phyloP scores from a whole-genome alignment of 2,797 vertebrate genomes.

The Thunnus albacares region DNA sequence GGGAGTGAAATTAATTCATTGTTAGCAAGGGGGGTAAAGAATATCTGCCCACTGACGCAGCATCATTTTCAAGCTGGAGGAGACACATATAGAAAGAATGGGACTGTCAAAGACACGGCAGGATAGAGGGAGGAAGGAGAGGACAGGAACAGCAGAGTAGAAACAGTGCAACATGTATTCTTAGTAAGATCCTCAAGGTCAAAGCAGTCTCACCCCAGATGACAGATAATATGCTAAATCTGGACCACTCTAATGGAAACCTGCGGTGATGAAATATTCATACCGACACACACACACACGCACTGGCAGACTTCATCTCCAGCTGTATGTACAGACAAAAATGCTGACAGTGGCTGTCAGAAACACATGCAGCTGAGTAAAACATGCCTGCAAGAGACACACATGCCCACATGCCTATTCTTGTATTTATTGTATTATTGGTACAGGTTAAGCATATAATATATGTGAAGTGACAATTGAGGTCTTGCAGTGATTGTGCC shows the following conservation, averaged over 20 bases:
- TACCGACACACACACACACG: not conserved
- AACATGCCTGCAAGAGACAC: not conserved
- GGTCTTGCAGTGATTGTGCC: not conserved
- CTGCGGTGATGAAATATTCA: slow-evolving; percentile 59
- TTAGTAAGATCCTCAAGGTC: slow-evolving; percentile 63
- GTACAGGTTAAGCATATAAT: not conserved
- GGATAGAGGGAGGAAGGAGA: not conserved
- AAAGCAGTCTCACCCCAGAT: slow-evolving; percentile 44
- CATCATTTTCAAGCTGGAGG: slow-evolving; percentile 4
- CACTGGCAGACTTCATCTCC: slow-evolving; percentile 44
- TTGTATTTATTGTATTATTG: not conserved
- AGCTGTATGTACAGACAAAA: slow-evolving; percentile 44
- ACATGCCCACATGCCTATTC: not conserved
- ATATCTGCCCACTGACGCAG: not conserved
- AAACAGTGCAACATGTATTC: slow-evolving; percentile 21
- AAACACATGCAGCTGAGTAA: slow-evolving; percentile 36
- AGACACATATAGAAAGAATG: not conserved
- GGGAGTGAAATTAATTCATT: slow-evolving; percentile 39
- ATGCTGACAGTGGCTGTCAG: slow-evolving; percentile 57
- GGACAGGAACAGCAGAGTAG: not conserved
- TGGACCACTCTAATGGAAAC: slow-evolving; percentile 48
- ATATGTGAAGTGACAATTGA: not conserved
- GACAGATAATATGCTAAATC: slow-evolving; percentile 64
- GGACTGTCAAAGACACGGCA: not conserved
- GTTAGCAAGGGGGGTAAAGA: not conserved